Percentiles rank a stretch among this genome's conserved stretches.
These are phyloP conservation scores for Heptranchias perlo DNA, from an alignment of 2,113 vertebrate species.

Conservation along the genomic window DNA sequence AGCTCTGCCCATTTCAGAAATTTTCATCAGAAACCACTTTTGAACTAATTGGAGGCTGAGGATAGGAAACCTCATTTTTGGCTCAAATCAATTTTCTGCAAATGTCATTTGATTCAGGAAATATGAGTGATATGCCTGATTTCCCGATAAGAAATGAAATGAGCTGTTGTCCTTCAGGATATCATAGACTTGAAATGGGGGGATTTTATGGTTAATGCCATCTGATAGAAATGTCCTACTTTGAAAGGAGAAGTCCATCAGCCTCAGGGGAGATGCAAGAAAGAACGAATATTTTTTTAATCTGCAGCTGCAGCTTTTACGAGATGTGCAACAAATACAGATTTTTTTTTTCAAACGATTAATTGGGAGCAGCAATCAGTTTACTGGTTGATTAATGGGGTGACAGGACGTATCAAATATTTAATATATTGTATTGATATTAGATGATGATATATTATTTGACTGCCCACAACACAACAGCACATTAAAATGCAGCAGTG, in stretches of 20 bases:
- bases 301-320: constrained; percentile 44
- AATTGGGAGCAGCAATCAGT: constrained; percentile 27
- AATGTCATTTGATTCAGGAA: constrained; percentile 85
- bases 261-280: constrained; percentile 56
- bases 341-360: constrained; percentile 48
- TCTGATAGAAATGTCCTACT: constrained; percentile 71
- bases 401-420: constrained; percentile 34
- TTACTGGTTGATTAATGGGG: constrained; percentile 43
- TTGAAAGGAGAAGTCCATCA: constrained; percentile 69
- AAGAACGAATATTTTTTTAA: constrained; percentile 57
- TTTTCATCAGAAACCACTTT: constrained; percentile 73
- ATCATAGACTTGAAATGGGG: constrained; percentile 67
- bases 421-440: constrained; percentile 38
- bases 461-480: constrained; percentile 12
- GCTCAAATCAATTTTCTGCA: constrained; percentile 74
- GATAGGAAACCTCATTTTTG: constrained; percentile 70
- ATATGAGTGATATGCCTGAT: constrained; percentile 74
- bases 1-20: constrained; percentile 66
- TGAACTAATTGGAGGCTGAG: constrained; percentile 77
- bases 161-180: constrained; percentile 73
- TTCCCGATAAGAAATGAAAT: constrained; percentile 82
- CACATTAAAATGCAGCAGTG: constrained; percentile 16
- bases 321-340: constrained; percentile 45
- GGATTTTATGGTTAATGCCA: constrained; percentile 73
- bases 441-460: constrained; percentile 32